Evolutionary conservation across 1,140 invertebrate genomes (phyloP), one percentile per base, ranked within the genome.

Genomic region (Zaprionus taronus): DNA sequence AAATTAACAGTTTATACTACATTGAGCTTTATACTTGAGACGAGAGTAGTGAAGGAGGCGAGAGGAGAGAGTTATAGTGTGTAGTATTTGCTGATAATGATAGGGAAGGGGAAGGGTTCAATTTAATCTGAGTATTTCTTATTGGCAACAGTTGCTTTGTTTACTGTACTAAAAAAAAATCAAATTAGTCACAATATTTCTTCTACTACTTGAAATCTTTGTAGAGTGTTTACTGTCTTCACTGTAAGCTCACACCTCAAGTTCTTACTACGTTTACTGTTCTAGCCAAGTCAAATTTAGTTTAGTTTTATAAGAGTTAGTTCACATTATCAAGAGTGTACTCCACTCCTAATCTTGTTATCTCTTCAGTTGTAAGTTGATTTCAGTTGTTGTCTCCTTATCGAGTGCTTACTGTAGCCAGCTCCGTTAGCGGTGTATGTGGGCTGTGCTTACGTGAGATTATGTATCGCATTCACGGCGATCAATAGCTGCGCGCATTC

Each of bases 361-460:
- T 3, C 0, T 34, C 9, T 34, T 34, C 4, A 34, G 9, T 11
- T 34, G 4, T 34, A 31, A 31, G 7, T 31, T 9, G 28, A 28
- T 28, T 11, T 31, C 31, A 31, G 0, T 31, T 31, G 9, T 11
- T 34, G 9, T 0, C 31, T 3, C 31, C 1, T 34, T 34, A 34
- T 56, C 26, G 24, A 62, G 67, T n/a, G 15, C 28, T 24, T 3
- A 20, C 31, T 17, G n/a, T 51, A 34, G 9, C n/a, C 28, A 17
- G n/a, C 14, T n/a, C 6, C 4, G 7, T 7, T 34, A 14, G 5
- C 53, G n/a, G 5, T 55, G 1, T 77, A 62, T 72, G 74, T 77
- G 70, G 70, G 74, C 62, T 66, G 61, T 20, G 69, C 55, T 66
- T 78, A 75, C 65, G 72, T 65, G 72, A 61, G 72, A 61, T 78